phyloP scores from a whole-genome alignment of 1,140 invertebrate genomes.

The Gryllus bimaculatus region DNA sequence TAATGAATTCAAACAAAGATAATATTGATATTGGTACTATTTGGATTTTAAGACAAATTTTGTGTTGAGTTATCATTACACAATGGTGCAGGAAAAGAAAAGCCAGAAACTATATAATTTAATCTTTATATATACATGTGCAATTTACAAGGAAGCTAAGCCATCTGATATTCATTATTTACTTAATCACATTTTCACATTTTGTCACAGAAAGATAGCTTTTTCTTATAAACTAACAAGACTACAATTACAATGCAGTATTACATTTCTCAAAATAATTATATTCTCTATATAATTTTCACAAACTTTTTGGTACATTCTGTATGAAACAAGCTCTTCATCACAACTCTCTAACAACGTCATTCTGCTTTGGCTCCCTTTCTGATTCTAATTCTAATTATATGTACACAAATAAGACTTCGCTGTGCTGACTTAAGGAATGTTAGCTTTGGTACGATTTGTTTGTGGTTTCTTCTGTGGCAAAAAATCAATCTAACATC shows the following conservation, averaged over 20 bases:
- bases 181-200: constrained; percentile 2
- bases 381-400: neutral
- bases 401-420: constrained; percentile 5
- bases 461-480: constrained; percentile 8
- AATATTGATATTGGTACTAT: no score
- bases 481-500: neutral
- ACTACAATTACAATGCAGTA: neutral
- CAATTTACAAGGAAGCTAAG: constrained; percentile 18
- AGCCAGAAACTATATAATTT: constrained; percentile 14
- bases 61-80: no score
- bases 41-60: no score
- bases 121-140: constrained; percentile 19
- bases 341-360: constrained; percentile 7
- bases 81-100: neutral
- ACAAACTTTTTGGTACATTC: constrained; percentile 11
- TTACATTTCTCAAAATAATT: neutral
- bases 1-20: no score
- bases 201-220: constrained; percentile 2
- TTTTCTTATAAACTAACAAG: neutral
- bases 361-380: neutral
- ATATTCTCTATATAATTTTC: neutral
- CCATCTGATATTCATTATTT: constrained; percentile 9
- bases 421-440: constrained; percentile 19
- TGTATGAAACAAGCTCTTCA: constrained; percentile 6
- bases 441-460: constrained; percentile 24